Evolutionary conservation across 2,797 vertebrate genomes (phyloP).

Genomic region (Takifugu ocellatus): DNA sequence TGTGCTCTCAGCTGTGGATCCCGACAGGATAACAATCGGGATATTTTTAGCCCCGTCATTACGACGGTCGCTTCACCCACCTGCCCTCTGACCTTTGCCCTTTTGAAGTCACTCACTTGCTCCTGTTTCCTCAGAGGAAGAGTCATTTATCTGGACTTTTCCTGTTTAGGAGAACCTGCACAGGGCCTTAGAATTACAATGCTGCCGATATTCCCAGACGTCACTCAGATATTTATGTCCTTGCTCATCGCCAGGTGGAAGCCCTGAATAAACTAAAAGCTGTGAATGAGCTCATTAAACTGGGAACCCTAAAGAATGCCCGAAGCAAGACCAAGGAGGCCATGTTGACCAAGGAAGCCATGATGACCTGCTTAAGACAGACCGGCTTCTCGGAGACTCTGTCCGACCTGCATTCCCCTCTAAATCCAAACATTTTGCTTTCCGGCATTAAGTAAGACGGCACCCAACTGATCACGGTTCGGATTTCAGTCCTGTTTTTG

Average conservation of each 20-base stretch:
- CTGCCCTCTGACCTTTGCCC: constrained; percentile 40
- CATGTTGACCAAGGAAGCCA: constrained; percentile 90
- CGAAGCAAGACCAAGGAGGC: constrained; percentile 89
- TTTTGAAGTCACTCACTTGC: constrained; percentile 32
- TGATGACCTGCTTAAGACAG: constrained; percentile 93
- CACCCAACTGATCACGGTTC: neutral
- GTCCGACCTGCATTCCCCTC: constrained; percentile 89
- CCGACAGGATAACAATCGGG: constrained; percentile 1
- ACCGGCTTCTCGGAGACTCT: constrained; percentile 91
- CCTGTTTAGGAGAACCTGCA: constrained; percentile 52
- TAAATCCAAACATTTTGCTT: constrained; percentile 90
- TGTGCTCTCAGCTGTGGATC: constrained; percentile 6
- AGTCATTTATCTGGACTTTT: constrained; percentile 39
- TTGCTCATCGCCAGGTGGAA: constrained; percentile 80
- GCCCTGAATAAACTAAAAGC: constrained; percentile 95
- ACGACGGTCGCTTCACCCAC: constrained; percentile 24
- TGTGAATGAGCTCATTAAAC: constrained; percentile 92
- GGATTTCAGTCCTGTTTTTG: neutral
- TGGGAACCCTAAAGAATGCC: constrained; percentile 89
- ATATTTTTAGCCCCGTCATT: constrained; percentile 40
- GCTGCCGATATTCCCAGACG: constrained; percentile 17
- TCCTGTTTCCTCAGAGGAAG: constrained; percentile 46
- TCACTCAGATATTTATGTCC: too few species aligned
- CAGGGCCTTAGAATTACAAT: neutral
- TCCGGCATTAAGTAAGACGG: constrained; percentile 89